Base-by-base conservation (phyloP, 2,888 invertebrate species). In the Drosophila vallismaia region DNA sequence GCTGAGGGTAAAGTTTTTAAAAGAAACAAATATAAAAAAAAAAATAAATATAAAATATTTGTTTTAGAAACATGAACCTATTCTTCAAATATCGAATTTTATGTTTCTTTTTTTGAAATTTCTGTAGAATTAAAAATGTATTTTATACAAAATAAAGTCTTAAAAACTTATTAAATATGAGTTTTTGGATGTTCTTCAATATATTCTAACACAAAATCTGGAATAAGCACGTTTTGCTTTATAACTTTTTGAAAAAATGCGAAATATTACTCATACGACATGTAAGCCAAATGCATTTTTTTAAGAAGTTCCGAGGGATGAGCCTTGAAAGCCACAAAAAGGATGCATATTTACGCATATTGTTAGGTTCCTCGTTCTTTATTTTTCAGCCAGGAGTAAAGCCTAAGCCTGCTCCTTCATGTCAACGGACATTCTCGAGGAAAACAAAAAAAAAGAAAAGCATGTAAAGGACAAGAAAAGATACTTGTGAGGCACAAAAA, bases 401-500 rank as follows among this genome's bases (percentile, higher is more conserved):
- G 36, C 36, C n/a, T n/a, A 42, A 42, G 40, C 40, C 40, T 19
- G 19, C 40, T 19, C 14, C 40, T 42, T 24, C 44, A 24, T 44
- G 44, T 44, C 44, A 44, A 44, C 24, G 44, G 24, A 44, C 14
- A 44, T 44, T 44, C 44, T 24, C 44, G 10, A 2, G 24, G 10
- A 4, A 44, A 0, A 28, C 6, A 24, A 8, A 19, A 7, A 42
- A 14, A 19, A 19, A 14, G 7, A 38, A 38, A 8, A 3, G 8
- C 3, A 42, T 42, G 8, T 19, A 36, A 36, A 36, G 36, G 36
- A 36, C 36, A 36, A 42, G 44, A 44, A 44, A 44, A 44, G 44
- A 44, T 44, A 44, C 40, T 44, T 24, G 44, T 44, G 24, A 44
- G 19, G 44, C 24, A 19, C 10, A 44, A 44, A 24, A 24, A 44